Percentiles rank a stretch among this genome's conserved stretches.
phyloP scores from a whole-genome alignment of 1,140 invertebrate genomes.

The Cyclargus thomasi region DNA sequence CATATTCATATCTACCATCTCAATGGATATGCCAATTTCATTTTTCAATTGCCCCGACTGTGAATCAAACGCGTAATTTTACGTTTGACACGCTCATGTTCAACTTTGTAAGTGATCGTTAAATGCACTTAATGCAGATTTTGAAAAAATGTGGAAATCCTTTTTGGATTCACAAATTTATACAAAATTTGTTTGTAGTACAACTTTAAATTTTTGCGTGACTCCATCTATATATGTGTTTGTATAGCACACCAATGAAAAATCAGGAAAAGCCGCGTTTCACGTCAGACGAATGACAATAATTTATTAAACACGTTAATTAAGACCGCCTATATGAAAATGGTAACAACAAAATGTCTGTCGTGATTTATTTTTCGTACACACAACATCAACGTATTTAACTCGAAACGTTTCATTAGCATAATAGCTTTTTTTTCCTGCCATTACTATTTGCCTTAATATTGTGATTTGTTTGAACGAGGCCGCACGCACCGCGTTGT shows the following conservation, averaged over 20 bases:
- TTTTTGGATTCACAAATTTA: too few species aligned
- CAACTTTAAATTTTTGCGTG: too few species aligned
- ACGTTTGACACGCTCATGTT: background rate
- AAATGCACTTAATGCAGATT: background rate
- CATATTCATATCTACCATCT: constrained; percentile 73
- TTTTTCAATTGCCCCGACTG: constrained; percentile 23
- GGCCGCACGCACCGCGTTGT: constrained; percentile 70
- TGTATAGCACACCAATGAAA: background rate
- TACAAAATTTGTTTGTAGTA: too few species aligned
- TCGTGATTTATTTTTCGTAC: constrained; percentile 60
- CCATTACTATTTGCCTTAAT: constrained; percentile 72
- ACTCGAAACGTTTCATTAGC: constrained; percentile 72
- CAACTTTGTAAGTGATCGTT: background rate
- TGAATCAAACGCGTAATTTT: background rate
- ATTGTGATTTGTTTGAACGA: constrained; percentile 66
- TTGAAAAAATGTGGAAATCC: background rate
- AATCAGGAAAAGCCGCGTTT: background rate
- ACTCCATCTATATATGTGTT: too few species aligned
- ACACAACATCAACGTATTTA: constrained; percentile 69
- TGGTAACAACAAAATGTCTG: constrained; percentile 29
- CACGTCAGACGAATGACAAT: background rate
- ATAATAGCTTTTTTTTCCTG: constrained; percentile 73
- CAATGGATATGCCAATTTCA: constrained; percentile 66
- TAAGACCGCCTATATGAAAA: constrained; percentile 7
- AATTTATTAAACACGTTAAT: background rate